Percentiles rank a stretch among this genome's conserved stretches.
Evolutionary conservation across 1,140 invertebrate genomes (phyloP).

Genomic region (Aradophagus sp.): DNA sequence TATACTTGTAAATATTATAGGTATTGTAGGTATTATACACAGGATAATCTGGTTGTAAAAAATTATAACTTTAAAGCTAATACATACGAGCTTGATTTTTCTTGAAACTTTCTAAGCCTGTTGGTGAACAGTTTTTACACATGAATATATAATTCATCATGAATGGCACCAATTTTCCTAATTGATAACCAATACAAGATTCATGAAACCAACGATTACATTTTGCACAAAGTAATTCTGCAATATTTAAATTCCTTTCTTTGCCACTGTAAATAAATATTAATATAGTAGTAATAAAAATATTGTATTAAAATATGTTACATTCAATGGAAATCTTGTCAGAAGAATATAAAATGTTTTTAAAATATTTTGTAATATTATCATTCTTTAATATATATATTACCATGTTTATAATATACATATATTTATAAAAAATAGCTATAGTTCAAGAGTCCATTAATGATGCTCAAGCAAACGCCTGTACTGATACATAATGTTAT

Average conservation of each 20-base stretch:
- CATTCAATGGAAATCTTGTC: not conserved
- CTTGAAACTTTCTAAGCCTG: constrained; percentile 90
- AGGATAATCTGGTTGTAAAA: no score
- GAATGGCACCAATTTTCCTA: constrained; percentile 94
- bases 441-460: constrained; percentile 8
- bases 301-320: no score
- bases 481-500: not conserved
- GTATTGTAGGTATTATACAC: no score
- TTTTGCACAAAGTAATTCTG: constrained; percentile 91
- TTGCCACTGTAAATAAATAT: constrained; percentile 83
- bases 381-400: no score
- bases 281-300: no score
- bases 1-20: no score
- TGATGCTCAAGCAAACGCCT: not conserved
- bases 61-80: no score
- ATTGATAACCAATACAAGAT: constrained; percentile 91
- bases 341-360: not conserved
- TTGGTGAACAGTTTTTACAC: constrained; percentile 96
- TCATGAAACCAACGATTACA: constrained; percentile 95
- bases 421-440: constrained; percentile 12
- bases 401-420: constrained; percentile 10
- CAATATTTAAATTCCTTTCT: constrained; percentile 91
- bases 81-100: constrained; percentile 91
- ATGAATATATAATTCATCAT: constrained; percentile 97
- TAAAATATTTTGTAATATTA: no score